Conservation (phyloP, 2,113 vertebrate species). For the Brachypteracias leptosomus region DNA sequence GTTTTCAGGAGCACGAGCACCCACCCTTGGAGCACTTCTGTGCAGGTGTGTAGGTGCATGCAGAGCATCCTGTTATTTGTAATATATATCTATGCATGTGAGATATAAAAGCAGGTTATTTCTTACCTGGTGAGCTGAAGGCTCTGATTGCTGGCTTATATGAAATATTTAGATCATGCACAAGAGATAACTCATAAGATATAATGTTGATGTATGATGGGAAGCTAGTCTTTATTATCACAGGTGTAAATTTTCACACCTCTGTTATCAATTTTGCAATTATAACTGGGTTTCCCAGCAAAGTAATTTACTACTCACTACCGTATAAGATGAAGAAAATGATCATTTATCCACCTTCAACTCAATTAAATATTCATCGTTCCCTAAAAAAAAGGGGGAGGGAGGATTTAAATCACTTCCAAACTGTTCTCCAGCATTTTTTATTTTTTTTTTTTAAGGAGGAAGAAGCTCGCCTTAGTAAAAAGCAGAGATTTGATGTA, state of each 20-base stretch:
- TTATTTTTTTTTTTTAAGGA: background rate
- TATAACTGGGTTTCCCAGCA: constrained; percentile 23
- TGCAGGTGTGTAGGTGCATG: constrained; percentile 42
- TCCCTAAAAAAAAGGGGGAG: background rate
- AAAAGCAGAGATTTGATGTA: background rate
- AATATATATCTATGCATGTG: background rate
- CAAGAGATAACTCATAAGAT: constrained; percentile 43
- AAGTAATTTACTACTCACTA: constrained; percentile 60
- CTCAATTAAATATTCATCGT: constrained; percentile 64
- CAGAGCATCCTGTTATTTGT: background rate
- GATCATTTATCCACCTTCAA: constrained; percentile 50
- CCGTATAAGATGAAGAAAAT: constrained; percentile 44
- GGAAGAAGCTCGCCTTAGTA: background rate
- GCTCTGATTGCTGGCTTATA: constrained; percentile 1
- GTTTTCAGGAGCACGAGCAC: background rate
- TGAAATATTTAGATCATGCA: constrained; percentile 60
- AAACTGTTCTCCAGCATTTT: background rate
- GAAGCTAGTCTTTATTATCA: constrained; percentile 61
- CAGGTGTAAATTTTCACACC: constrained; percentile 67
- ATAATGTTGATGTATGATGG: background rate
- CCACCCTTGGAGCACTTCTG: background rate
- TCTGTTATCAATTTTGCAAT: constrained; percentile 69
- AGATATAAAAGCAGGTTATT: constrained; percentile 29
- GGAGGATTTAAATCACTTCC: constrained; percentile 53
- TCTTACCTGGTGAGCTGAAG: background rate